Percentiles rank a stretch among this genome's conserved stretches.
These are phyloP conservation scores for Schizaphis graminum DNA, from an alignment of 2,888 invertebrate species.

Conservation along the genomic window DNA sequence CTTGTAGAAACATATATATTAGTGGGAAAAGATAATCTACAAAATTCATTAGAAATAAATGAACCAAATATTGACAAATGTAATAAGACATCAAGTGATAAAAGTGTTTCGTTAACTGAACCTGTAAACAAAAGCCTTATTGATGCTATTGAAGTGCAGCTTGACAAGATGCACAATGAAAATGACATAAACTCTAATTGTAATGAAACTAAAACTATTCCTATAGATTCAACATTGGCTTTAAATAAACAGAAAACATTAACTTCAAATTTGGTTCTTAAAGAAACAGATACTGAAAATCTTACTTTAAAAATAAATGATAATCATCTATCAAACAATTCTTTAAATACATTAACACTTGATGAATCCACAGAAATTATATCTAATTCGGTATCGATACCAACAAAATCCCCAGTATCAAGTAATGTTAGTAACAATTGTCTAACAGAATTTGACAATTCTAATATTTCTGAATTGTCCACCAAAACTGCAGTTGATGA, in stretches of 20 bases:
- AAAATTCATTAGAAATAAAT: not conserved
- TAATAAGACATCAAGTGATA: not conserved
- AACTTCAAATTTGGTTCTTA: not conserved
- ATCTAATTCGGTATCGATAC: not conserved
- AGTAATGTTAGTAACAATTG: not conserved
- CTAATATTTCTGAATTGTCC: not conserved
- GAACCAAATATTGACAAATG: not conserved
- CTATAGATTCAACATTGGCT: not conserved
- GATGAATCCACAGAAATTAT: not conserved
- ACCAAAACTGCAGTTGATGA: not conserved
- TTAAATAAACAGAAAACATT: not conserved
- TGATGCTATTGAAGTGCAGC: constrained; percentile 5
- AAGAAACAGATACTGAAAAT: constrained; percentile 6
- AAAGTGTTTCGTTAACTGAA: not conserved
- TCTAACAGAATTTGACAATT: not conserved
- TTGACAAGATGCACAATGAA: not conserved
- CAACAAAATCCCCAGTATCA: not conserved
- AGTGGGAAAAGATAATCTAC: not conserved
- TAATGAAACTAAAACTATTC: not conserved
- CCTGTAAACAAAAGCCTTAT: constrained; percentile 8
- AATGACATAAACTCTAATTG: not conserved
- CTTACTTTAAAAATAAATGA: not conserved
- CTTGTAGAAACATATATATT: not conserved
- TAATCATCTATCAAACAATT: not conserved
- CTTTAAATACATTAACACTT: not conserved